Evolutionary conservation across 2,797 vertebrate genomes (phyloP).

Genomic region (Sus cebifrons): DNA sequence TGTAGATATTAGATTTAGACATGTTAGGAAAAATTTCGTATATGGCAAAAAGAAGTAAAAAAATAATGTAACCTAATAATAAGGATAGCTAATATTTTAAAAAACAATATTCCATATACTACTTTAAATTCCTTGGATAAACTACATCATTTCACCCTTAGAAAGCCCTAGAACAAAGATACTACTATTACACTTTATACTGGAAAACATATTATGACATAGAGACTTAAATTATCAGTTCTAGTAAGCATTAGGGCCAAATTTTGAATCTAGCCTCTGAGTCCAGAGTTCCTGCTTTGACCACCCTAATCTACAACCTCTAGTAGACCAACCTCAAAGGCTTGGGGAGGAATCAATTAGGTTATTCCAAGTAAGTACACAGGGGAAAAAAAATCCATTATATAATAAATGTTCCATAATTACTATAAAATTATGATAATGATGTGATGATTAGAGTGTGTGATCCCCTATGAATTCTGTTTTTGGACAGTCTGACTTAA

Average conservation of each 20-base stretch:
- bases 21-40: background rate
- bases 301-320: background rate
- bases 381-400: background rate
- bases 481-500: slow-evolving; percentile 42
- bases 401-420: slow-evolving; percentile 59
- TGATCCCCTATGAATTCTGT: slow-evolving; percentile 40
- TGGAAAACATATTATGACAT: background rate
- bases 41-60: background rate
- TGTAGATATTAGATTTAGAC: background rate
- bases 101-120: background rate
- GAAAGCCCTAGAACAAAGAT: background rate
- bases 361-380: background rate
- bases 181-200: background rate
- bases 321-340: background rate
- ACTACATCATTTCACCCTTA: background rate
- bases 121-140: background rate
- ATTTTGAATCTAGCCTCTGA: background rate
- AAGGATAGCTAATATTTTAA: slow-evolving; percentile 18
- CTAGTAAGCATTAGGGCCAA: background rate
- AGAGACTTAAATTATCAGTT: background rate
- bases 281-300: background rate
- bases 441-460: slow-evolving; percentile 18
- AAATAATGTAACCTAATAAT: background rate
- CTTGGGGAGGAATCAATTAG: background rate
- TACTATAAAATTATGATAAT: slow-evolving; percentile 61